These are phyloP conservation scores for Mus spretus DNA, from an alignment of 2,797 vertebrate species.

Conservation along the genomic window DNA sequence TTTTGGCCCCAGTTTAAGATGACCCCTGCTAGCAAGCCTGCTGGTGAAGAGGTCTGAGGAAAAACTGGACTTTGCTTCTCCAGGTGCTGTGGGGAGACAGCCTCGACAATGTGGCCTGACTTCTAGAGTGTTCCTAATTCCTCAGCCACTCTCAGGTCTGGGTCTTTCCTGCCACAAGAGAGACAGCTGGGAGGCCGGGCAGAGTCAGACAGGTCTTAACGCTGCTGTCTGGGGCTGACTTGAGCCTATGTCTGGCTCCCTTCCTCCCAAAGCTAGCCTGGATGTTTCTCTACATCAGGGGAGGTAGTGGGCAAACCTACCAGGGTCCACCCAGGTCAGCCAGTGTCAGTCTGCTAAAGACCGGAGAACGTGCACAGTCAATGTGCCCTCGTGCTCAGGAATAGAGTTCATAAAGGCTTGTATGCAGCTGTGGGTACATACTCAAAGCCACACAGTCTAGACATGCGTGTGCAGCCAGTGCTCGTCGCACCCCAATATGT, in stretches of 20 bases:
- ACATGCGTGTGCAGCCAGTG: fast-evolving
- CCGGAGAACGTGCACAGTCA: too few species aligned
- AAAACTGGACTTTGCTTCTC: not conserved
- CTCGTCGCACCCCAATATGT: not conserved
- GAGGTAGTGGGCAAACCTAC: not conserved
- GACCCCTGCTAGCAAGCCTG: not conserved
- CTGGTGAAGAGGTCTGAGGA: not conserved
- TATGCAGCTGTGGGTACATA: fast-evolving
- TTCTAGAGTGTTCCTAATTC: not conserved
- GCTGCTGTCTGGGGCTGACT: not conserved
- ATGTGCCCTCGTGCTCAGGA: not conserved
- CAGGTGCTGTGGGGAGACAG: not conserved
- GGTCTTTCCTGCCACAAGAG: not conserved
- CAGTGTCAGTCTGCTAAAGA: not conserved
- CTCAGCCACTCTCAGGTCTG: not conserved
- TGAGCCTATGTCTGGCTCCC: not conserved
- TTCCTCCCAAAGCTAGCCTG: not conserved
- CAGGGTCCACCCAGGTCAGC: not conserved
- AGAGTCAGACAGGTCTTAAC: not conserved
- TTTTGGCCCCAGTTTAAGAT: not conserved
- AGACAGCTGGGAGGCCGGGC: not conserved
- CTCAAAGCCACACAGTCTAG: too few species aligned
- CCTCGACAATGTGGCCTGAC: not conserved
- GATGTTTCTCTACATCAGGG: too few species aligned
- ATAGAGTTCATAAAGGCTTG: not conserved